Conservation (phyloP, 2,888 invertebrate species). For the Drosophila fulvimacula region DNA sequence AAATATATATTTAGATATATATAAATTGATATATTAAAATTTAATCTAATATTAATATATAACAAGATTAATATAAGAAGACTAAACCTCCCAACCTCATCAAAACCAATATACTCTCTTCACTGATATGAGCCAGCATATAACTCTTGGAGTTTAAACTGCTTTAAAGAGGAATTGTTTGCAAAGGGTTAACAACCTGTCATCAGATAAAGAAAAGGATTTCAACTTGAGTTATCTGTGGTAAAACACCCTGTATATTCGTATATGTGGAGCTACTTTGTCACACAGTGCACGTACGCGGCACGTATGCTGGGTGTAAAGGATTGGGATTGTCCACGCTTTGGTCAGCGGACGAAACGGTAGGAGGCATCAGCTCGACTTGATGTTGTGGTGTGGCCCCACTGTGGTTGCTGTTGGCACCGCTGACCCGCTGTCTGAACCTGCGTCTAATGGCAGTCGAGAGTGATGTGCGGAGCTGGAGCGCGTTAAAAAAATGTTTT, state of each 20-base stretch:
- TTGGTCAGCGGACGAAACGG: constrained; percentile 44
- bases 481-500: constrained; percentile 75
- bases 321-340: constrained; percentile 71
- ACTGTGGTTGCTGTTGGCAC: constrained; percentile 52
- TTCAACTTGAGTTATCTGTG: neutral
- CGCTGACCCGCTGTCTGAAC: constrained; percentile 57
- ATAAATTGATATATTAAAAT: too few species aligned
- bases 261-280: constrained; percentile 53
- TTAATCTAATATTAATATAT: neutral
- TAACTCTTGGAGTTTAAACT: neutral
- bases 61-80: too few species aligned
- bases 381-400: constrained; percentile 63
- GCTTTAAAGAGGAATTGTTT: neutral
- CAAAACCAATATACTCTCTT: neutral
- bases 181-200: neutral
- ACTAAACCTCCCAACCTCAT: neutral
- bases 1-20: too few species aligned
- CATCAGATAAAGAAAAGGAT: too few species aligned
- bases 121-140: neutral
- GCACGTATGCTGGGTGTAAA: constrained; percentile 56
- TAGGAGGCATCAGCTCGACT: constrained; percentile 70
- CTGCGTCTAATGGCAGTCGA: constrained; percentile 31
- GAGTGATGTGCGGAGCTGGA: neutral
- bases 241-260: constrained; percentile 46
- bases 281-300: constrained; percentile 64